Evolutionary conservation across 2,888 invertebrate species (phyloP), one percentile per base, ranked within the genome.

Genomic region (Drosophila birchii): DNA sequence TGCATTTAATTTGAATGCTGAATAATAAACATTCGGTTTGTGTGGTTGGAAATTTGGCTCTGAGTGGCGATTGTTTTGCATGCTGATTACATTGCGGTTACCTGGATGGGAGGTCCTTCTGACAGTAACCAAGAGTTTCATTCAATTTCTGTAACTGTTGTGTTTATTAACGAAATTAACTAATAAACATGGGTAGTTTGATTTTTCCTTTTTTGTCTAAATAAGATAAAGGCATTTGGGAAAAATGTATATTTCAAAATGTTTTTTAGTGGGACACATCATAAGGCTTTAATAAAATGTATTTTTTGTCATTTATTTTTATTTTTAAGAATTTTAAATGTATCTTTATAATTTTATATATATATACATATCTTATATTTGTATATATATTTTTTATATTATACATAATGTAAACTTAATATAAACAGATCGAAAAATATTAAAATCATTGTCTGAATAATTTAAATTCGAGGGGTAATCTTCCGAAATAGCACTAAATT

Each of bases 11-110:
- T 84, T 78, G 80, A 71, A 79, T 84, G 88, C 85, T 85, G 79
- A 88, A 86, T 88, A 86, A 86, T 88, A 86, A 86, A 86, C 80
- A 86, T 86, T 86, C 41, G 79, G 81, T 78, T 78, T 67, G 56
- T 80, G 88, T 44, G 86, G 86, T 76, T 75, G 38, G 66, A 67
- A 71, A 68, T 54, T 38, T 20, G 43, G 36, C 32, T 45, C 34
- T 43, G 80, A 66, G 66, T 44, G 54, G 39, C 38, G 36, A 55
- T 39, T 67, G 67, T 67, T 67, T 55, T 47, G 66, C 45, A 45
- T n/a, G 67, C 66, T 84, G 88, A 86, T 88, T 84, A 78, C 80
- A 86, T 86, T 86, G 86, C 60, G 86, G 71, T 74, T 68, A 78
- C 72, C 57, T 62, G 61, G 63, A 61, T 51, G 36, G 59, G 44